Evolutionary conservation across 2,797 vertebrate genomes (phyloP), one percentile per base, ranked within the genome.

Genomic region (Agapornis canus): DNA sequence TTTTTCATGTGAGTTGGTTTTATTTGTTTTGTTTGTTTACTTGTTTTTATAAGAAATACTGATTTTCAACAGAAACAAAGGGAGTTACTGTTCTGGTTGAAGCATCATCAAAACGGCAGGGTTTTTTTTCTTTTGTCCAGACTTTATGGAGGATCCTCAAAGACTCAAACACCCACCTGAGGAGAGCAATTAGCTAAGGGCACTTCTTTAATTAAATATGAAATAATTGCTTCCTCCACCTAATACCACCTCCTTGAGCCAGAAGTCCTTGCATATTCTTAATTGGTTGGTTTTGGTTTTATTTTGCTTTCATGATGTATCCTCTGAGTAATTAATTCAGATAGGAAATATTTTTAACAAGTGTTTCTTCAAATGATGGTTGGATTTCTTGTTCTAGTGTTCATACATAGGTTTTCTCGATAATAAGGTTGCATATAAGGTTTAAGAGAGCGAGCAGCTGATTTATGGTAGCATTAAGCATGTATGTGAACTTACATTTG

Each of bases 381-480:
- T 19, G 7, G 83, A 78, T 93, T 66, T 26, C 88, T 35, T 45
- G 82, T 56, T n/a, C n/a, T 40, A 19, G 66, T 13, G 19, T 73
- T 68, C 93, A 48, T 22, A 92, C 95, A 90, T 4, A 79, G 88
- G 57, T 90, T 25, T 73, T 45, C 82, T 81, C 21, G 2, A 85
- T 92, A 81, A 92, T 66, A 71, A 77, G 75, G 56, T 48, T 77
- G 70, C 92, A 39, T 82, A 77, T 70, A 26, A 59, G 81, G 83
- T 73, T 80, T 56, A 89, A 69, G 21, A 0, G 83, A 66, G 70
- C 45, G 52, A 60, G 73, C 73, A 56, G 90, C 47, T 95, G 94
- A 97, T 97, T 96, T 93, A 96, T 89, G 83, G 81, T 20, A 71
- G 42, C 93, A 80, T 90, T 95, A 96, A 82, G 70, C 78, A 48